phyloP scores from a whole-genome alignment of 2,888 invertebrate species.

The Azorinus chamasolen region DNA sequence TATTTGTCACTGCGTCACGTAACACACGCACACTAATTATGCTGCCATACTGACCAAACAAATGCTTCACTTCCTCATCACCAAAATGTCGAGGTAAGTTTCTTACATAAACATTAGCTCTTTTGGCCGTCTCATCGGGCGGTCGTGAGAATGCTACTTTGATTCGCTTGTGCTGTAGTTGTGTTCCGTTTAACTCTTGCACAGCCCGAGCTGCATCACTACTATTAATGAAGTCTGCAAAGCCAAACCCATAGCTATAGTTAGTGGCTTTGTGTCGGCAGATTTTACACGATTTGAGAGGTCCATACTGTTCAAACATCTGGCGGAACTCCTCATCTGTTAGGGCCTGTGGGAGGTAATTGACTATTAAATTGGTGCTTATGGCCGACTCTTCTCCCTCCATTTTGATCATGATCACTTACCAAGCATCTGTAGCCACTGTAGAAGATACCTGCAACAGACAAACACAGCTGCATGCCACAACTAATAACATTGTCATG shows the following conservation, averaged over 20 bases:
- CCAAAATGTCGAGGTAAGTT: slow-evolving; percentile 90
- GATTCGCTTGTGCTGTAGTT: slow-evolving; percentile 95
- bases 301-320: slow-evolving; percentile 95
- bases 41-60: slow-evolving; percentile 95
- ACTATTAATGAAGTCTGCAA: slow-evolving; percentile 95
- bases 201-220: slow-evolving; percentile 96
- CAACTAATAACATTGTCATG: too few relatives aligned
- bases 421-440: background rate
- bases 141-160: slow-evolving; percentile 98
- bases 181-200: slow-evolving; percentile 94
- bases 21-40: slow-evolving; percentile 97
- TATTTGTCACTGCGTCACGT: slow-evolving; percentile 94
- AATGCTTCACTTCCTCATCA: slow-evolving; percentile 93
- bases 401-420: background rate
- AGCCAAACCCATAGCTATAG: slow-evolving; percentile 98
- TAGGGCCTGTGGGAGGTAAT: slow-evolving; percentile 97
- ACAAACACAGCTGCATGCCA: too few relatives aligned
- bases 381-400: background rate
- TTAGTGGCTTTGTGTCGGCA: slow-evolving; percentile 90
- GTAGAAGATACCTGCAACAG: too few relatives aligned
- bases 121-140: slow-evolving; percentile 96
- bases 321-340: slow-evolving; percentile 95
- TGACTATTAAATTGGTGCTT: slow-evolving; percentile 95
- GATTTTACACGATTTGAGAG: slow-evolving; percentile 95
- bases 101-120: slow-evolving; percentile 96